Conservation (phyloP, 1,140 invertebrate genomes). For the Phenacoccus solenopsis region DNA sequence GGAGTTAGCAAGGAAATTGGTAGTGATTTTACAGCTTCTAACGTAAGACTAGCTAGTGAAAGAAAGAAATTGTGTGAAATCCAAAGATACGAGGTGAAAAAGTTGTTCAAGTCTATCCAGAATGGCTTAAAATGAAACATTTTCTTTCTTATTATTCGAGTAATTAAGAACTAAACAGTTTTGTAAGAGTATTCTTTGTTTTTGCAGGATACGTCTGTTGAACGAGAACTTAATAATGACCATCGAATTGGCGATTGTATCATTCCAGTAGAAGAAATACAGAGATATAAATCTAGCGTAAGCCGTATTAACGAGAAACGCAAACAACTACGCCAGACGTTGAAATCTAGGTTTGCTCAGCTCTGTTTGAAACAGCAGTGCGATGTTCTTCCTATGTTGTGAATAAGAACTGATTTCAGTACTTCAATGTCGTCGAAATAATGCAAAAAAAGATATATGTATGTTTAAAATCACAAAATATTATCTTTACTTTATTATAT, state of each 20-base stretch:
- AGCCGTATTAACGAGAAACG: slow-evolving; percentile 61
- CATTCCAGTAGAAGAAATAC: slow-evolving; percentile 76
- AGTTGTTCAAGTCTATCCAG: too few species aligned
- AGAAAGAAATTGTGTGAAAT: too few species aligned
- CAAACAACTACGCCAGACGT: slow-evolving; percentile 61
- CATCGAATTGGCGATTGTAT: slow-evolving; percentile 54
- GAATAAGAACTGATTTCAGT: background rate
- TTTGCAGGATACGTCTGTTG: background rate
- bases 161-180: background rate
- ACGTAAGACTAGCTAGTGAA: too few species aligned
- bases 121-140: too few species aligned
- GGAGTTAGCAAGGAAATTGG: too few species aligned
- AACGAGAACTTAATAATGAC: slow-evolving; percentile 39
- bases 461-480: slow-evolving; percentile 1
- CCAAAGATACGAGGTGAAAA: too few species aligned
- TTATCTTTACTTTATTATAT: slow-evolving; percentile 8
- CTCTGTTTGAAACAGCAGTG: background rate
- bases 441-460: background rate
- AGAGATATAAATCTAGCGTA: slow-evolving; percentile 62
- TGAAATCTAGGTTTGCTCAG: slow-evolving; percentile 67
- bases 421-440: background rate
- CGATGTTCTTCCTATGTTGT: background rate
- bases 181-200: background rate
- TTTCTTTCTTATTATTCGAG: background rate
- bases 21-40: too few species aligned